phyloP scores from a whole-genome alignment of 1,140 invertebrate species.

The Hyles euphorbiae region DNA sequence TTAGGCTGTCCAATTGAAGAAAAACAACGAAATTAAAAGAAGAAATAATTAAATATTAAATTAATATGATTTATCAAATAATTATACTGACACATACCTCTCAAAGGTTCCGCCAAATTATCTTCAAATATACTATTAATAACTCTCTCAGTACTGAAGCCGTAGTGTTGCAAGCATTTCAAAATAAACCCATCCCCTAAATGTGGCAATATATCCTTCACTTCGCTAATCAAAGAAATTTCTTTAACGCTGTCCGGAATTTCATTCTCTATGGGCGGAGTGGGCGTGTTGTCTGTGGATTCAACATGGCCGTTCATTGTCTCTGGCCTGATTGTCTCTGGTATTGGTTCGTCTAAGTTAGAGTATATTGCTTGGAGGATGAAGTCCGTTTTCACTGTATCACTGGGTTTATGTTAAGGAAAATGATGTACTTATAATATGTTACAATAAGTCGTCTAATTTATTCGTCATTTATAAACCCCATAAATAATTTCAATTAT shows the following conservation, averaged over 20 bases:
- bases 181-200: constrained; percentile 84
- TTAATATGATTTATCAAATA: neutral
- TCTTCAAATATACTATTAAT: constrained; percentile 88
- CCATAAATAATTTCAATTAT: no score
- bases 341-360: constrained; percentile 51
- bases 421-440: neutral
- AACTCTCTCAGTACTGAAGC: constrained; percentile 83
- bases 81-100: constrained; percentile 33
- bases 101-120: constrained; percentile 65
- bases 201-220: constrained; percentile 88
- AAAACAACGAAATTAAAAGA: no score
- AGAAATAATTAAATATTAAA: no score
- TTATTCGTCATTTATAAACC: no score
- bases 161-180: constrained; percentile 84
- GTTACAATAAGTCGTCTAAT: no score
- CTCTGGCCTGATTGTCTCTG: constrained; percentile 28
- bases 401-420: constrained; percentile 64
- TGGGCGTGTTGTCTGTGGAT: constrained; percentile 42
- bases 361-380: constrained; percentile 74
- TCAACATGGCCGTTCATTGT: constrained; percentile 45
- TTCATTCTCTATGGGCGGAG: constrained; percentile 49
- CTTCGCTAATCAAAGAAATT: constrained; percentile 79
- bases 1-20: no score
- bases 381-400: constrained; percentile 77
- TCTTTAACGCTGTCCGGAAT: constrained; percentile 73